Evolutionary conservation across 2,797 vertebrate genomes (phyloP).

Genomic region (Artibeus lituratus): DNA sequence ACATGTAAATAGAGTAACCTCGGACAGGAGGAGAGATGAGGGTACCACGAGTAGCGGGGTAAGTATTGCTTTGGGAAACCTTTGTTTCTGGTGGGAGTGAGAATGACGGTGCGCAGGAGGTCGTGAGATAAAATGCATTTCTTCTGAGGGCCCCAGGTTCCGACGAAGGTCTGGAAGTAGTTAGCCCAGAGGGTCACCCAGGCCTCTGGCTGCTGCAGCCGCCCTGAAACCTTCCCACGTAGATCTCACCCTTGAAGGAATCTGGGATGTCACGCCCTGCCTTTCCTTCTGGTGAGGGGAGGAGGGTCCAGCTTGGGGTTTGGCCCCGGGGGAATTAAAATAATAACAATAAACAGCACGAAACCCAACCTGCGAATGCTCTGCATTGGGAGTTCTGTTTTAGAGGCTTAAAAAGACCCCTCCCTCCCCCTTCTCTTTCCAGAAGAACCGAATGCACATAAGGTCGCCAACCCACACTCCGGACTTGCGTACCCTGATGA

Average conservation of each 20-base stretch:
- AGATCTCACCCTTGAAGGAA: background rate
- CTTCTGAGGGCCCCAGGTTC: background rate
- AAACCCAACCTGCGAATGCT: slow-evolving; percentile 77
- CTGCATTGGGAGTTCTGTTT: slow-evolving; percentile 77
- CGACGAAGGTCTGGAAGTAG: background rate
- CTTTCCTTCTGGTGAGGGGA: background rate
- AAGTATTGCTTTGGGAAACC: background rate
- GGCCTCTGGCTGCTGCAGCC: background rate
- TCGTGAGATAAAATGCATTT: background rate
- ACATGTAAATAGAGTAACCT: background rate
- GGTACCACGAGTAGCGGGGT: accelerated
- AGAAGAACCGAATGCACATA: slow-evolving; percentile 95
- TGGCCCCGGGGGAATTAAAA: background rate
- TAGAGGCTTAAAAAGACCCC: slow-evolving; percentile 87
- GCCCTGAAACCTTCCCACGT: background rate
- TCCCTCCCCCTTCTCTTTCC: slow-evolving; percentile 90
- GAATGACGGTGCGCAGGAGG: accelerated
- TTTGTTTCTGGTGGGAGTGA: background rate
- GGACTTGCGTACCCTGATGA: slow-evolving; percentile 90
- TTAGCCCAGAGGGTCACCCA: background rate
- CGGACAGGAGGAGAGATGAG: background rate
- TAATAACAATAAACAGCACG: background rate
- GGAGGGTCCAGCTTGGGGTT: background rate
- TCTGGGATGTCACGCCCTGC: background rate
- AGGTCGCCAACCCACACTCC: slow-evolving; percentile 89